Base-by-base conservation (phyloP, 2,888 invertebrate species). In the Drosophila koepferae region DNA sequence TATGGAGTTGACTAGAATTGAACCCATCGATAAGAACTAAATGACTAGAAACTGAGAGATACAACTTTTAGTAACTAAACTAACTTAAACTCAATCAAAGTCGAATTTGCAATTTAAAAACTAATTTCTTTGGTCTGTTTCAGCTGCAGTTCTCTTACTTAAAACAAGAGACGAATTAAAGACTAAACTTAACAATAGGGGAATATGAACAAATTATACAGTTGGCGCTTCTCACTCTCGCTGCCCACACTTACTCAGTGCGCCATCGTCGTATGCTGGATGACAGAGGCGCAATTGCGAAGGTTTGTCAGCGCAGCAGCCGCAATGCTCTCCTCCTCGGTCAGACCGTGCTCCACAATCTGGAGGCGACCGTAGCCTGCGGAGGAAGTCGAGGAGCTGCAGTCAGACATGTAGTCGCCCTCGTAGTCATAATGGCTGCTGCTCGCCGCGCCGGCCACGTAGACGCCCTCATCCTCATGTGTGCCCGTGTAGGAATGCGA, bases 241-340 rank as follows among this genome's bases (percentile, higher is more conserved):
- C 3, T 34, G 3, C 20, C 38, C 20, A 6, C 44, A 71, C 63
- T 71, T 62, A 58, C 64, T 84, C 77, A 91, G 55, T 91, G 91
- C 44, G 92, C 92, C 76, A 93, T 90, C 46, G 93, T 93, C 46
- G 93, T 93, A 80, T 93, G 93, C 74, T 93, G 92, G 63, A 93
- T 93, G 77, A 93, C 93, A n/a, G 93, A 93, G 55, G 93, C 92
- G 68, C 93, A 93, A 78, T 93, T 92, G 28, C 93, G 84, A 28
- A 93, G 74, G 80, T 93, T 93, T 4, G 93, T 92, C 43, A 93
- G 72, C 5, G 93, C 93, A 7, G 93, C 91, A 1, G 93, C 93
- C 1, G 93, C 93, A 64, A 93, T 93, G 80, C 93, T 93, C 75
- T 93, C 93, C 80, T 93, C 93, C 73, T 93, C 93, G 16, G 93